Base-by-base conservation (phyloP, 2,888 invertebrate species). In the Malacosoma neustria region DNA sequence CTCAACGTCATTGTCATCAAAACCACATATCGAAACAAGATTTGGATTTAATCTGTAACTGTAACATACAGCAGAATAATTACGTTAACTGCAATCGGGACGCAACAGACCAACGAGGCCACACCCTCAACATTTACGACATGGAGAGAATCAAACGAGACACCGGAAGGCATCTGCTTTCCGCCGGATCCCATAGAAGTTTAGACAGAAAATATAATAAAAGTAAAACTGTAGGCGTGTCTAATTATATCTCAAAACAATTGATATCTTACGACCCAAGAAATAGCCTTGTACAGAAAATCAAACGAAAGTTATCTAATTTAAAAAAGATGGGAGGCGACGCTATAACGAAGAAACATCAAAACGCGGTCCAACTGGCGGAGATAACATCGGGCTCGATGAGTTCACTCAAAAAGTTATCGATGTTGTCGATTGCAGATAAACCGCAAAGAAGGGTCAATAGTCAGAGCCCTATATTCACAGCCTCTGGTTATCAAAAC, bases 251-350 rank as follows among this genome's bases (percentile, higher is more conserved):
- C 59, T 85, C 87, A 14, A 82, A 80, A 54, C 86, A 87, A 54
- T 64, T 85, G 43, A 82, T 85, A 54, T 79, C 86, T 2, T 85
- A 86, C 53, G 85, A 87, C 42, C 85, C 76, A 11, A 75, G 82
- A 30, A 81, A 74, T 44, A 84, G 81, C 13, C 68, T 87, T 33
- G 77, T 87, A 29, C 85, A 87, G 55, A 87, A 84, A 61, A 79
- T 87, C 54, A 87, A 87, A 67, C 65, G 76, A 49, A 87, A 87
- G 57, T 61, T 87, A 51, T 80, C 85, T 38, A 85, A 79, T 63
- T 72, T 87, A 49, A 87, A 82, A 62, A 86, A 77, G 63, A 81
- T 84, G 29, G 77, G 85, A 31, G 82, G 81, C 13, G 86, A 87
- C 39, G 73, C 76, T 41, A 74, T 82, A 46, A 58, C 72, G 37